These are phyloP conservation scores for Hypomecis punctinalis DNA, from an alignment of 2,888 invertebrate species.

Conservation along the genomic window DNA sequence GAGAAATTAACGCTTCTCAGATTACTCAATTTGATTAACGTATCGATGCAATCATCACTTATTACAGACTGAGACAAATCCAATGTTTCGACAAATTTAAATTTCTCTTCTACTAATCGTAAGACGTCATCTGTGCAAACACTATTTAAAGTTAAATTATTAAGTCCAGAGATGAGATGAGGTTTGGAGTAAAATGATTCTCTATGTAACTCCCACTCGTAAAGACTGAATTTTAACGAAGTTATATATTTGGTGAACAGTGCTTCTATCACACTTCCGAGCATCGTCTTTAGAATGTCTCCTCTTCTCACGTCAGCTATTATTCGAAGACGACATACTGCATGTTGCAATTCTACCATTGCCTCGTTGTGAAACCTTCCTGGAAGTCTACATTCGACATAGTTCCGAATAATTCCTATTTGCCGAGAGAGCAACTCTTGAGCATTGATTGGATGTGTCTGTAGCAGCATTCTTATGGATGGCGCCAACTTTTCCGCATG, in stretches of 20 bases:
- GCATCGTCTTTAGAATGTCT: too few species aligned
- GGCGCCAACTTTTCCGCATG: neutral
- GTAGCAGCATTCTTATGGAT: neutral
- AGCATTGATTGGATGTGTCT: neutral
- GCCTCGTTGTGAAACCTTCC: neutral
- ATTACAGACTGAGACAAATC: neutral
- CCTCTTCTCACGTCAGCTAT: too few species aligned
- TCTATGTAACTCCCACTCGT: neutral
- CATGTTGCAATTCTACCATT: neutral
- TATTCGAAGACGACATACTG: neutral
- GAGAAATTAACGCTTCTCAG: neutral
- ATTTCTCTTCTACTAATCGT: neutral
- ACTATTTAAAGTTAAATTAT: neutral
- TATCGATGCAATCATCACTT: neutral
- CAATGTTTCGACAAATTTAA: neutral
- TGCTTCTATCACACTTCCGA: neutral
- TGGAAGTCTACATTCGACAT: neutral
- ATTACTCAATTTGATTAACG: neutral
- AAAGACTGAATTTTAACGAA: neutral
- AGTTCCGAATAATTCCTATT: neutral
- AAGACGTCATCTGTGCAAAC: neutral
- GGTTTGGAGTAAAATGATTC: neutral
- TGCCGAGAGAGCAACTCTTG: neutral
- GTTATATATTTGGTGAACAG: conserved; percentile 1
- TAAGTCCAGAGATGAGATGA: neutral